Percentiles rank a stretch among this genome's conserved stretches.
Evolutionary conservation across 1,140 invertebrate genomes (phyloP).

Genomic region (Druon quercuslanigerum): DNA sequence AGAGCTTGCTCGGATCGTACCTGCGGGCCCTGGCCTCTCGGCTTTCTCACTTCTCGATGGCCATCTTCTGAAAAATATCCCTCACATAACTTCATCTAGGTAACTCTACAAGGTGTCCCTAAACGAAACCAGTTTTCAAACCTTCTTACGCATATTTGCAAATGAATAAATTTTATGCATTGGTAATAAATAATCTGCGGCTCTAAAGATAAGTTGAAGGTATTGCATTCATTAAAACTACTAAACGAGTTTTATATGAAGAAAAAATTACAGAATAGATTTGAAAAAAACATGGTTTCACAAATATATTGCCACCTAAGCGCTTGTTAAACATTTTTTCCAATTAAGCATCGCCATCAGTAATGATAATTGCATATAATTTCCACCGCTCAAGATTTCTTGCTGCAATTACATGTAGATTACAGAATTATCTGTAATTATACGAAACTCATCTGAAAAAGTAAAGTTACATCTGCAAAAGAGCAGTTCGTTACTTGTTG

Average conservation of each 20-base stretch:
- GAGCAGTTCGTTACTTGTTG: too few species aligned
- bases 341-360: conserved; percentile 7
- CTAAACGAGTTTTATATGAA: not conserved
- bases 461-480: not conserved
- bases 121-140: too few species aligned
- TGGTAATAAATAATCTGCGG: conserved; percentile 1
- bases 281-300: not conserved
- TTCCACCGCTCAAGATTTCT: conserved; percentile 19
- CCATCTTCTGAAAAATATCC: conserved; percentile 1
- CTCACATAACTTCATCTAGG: not conserved
- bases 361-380: conserved; percentile 20
- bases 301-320: conserved; percentile 11
- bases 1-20: conserved; percentile 39
- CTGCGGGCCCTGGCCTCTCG: conserved; percentile 43
- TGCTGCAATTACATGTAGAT: conserved; percentile 20
- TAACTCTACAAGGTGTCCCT: not conserved
- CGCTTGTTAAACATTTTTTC: conserved; percentile 22
- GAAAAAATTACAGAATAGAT: conserved; percentile 18
- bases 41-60: conserved; percentile 41
- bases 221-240: not conserved
- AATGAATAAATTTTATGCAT: not conserved
- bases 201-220: not conserved
- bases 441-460: conserved; percentile 14
- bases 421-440: conserved; percentile 25
- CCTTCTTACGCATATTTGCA: too few species aligned